Evolutionary conservation across 2,888 invertebrate genomes (phyloP), one percentile per base, ranked within the genome.

Genomic region (Melangyna quadrimaculata): DNA sequence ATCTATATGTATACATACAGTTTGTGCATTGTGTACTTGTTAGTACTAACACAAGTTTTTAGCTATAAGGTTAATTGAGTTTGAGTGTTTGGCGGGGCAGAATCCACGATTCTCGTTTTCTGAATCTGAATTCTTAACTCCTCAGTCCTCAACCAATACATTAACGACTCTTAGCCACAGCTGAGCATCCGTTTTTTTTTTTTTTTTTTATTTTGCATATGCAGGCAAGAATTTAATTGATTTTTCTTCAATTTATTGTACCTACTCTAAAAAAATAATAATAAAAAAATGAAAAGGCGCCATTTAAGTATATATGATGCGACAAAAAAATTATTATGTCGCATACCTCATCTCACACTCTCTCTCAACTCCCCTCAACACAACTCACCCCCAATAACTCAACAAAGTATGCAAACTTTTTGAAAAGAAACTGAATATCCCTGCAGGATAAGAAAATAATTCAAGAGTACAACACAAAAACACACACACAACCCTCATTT

Each of bases 401-500:
- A 29, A 43, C n/a, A 17, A 63, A 40, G 32, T 24, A 57, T 71
- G 65, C 40, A 81, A 45, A 14, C n/a, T 43, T 73, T 37, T 40
- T 63, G 10, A 9, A 27, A 48, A 63, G 57, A 63, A 53, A 63
- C 24, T 63, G 22, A 75, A 72, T 61, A 40, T 71, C 59, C 59
- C 59, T 69, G 55, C 61, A 71, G 75, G 57, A 80, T 77, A 80
- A 77, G 69, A 77, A 59, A 80, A 72, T 77, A 69, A 77, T 80
- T 75, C 59, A 69, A 75, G 59, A 32, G 45, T 48, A 67, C 45
- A 70, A 67, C 45, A 83, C 74, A 70, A 22, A 59, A 0, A 35
- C 57, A 19, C 19, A 14, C 35, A 32, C 32, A 19, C 32, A 57
- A 14, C 35, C 32, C 27, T 53, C 53, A 55, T 29, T 55, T 17